Percentiles rank a stretch among this genome's conserved stretches.
Evolutionary conservation across 37 sponge, comb jelly and placozoan species (phyloP).

Genomic region (Cliona cf. orientalis): DNA sequence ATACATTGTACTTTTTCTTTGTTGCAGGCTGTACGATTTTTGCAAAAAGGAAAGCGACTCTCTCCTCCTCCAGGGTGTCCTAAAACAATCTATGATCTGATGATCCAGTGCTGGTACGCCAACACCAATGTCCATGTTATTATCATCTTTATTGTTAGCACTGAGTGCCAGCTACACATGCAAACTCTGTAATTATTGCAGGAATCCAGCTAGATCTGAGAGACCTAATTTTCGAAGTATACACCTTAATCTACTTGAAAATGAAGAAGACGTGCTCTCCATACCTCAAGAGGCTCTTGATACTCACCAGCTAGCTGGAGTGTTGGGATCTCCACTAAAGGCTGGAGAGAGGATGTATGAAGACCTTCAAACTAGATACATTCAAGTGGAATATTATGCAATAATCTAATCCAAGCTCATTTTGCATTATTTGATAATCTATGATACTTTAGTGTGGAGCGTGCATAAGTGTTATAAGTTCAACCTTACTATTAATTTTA

Average conservation of each 20-base stretch:
- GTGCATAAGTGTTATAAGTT: no score
- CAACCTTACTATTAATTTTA: no score
- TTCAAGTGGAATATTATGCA: no score
- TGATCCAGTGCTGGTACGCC: slow-evolving; percentile 28
- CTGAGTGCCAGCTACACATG: no score
- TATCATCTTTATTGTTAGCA: no score
- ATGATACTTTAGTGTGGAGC: no score
- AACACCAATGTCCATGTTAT: neutral
- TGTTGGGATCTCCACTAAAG: slow-evolving; percentile 10
- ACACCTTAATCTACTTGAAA: neutral
- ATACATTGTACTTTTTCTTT: neutral
- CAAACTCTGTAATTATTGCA: no score
- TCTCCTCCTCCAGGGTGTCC: slow-evolving; percentile 40
- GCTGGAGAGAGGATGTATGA: slow-evolving; percentile 19
- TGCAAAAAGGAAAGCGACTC: slow-evolving; percentile 9
- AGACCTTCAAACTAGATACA: slow-evolving; percentile 17
- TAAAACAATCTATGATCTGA: slow-evolving; percentile 12
- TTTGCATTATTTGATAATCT: no score
- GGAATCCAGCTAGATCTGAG: neutral
- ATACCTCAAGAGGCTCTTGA: slow-evolving; percentile 1
- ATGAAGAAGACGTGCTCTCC: neutral
- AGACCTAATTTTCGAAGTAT: slow-evolving; percentile 8
- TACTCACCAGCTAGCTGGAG: neutral
- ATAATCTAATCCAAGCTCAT: no score
- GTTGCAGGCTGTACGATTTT: slow-evolving; percentile 2